Evolutionary conservation across 2,797 vertebrate genomes (phyloP).

Genomic region (Muraenolepis orangiensis): DNA sequence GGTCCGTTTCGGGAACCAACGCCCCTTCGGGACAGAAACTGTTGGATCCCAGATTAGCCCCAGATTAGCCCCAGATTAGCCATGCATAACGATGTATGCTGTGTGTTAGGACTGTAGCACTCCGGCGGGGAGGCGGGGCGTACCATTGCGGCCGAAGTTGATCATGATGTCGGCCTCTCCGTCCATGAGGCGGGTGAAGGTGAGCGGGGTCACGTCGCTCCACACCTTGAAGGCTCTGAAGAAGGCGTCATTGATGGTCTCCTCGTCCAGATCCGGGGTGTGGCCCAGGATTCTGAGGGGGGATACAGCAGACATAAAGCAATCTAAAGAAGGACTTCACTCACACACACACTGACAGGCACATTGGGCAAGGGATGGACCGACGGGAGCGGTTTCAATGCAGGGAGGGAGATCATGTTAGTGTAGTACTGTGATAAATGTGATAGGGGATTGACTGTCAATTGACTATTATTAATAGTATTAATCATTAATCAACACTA

Average conservation of each 20-base stretch:
- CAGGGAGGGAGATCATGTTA: background rate
- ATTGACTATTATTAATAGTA: no score
- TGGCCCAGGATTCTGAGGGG: constrained; percentile 88
- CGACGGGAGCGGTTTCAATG: background rate
- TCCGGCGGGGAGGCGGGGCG: background rate
- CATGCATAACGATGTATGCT: background rate
- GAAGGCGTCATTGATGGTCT: constrained; percentile 93
- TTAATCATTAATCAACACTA: no score
- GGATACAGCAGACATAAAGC: background rate
- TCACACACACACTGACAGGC: background rate
- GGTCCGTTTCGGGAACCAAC: no score
- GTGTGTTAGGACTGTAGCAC: background rate
- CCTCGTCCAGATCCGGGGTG: constrained; percentile 88
- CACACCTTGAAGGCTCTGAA: constrained; percentile 95
- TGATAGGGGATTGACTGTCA: no score
- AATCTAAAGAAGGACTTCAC: background rate
- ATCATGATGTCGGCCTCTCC: constrained; percentile 99
- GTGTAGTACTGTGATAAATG: background rate
- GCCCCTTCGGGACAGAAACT: no score
- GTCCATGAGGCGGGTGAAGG: constrained; percentile 84
- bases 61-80: background rate
- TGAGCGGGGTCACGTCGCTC: constrained; percentile 90
- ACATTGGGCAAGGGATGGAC: background rate
- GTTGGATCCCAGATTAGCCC: background rate
- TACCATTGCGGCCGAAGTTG: constrained; percentile 98